Conservation (phyloP, 2,797 vertebrate genomes). For the Ataeniobius toweri region DNA sequence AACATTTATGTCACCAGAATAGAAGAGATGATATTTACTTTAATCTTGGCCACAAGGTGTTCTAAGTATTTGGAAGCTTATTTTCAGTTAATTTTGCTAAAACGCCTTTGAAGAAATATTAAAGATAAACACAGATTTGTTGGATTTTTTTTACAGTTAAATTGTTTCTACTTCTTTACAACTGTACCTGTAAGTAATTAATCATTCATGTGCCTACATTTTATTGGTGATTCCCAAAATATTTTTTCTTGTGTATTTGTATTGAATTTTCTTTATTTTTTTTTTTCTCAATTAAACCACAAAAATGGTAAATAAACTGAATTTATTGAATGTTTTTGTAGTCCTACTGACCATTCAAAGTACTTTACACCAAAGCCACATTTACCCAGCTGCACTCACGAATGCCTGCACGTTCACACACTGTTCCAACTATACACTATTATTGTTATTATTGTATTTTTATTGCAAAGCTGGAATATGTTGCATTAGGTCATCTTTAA, state of each 20-base stretch:
- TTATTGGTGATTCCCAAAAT: background rate
- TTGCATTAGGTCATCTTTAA: background rate
- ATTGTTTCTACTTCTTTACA: background rate
- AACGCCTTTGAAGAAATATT: background rate
- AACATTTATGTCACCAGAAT: background rate
- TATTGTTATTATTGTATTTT: background rate
- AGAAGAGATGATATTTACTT: background rate
- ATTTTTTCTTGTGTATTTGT: background rate
- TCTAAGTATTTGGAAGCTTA: background rate
- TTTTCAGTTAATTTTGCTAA: background rate
- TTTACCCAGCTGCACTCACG: background rate
- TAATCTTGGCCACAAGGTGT: background rate
- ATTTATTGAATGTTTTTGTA: background rate
- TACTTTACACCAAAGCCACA: background rate
- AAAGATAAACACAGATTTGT: background rate
- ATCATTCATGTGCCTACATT: background rate
- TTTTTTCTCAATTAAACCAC: background rate
- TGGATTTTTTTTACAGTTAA: background rate
- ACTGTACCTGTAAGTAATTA: background rate
- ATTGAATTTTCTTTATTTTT: background rate
- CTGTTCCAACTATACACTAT: background rate
- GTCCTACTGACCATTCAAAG: background rate
- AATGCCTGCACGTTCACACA: background rate
- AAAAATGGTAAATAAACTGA: background rate
- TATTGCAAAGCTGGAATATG: background rate